phyloP scores from a whole-genome alignment of 2,797 vertebrate species.

The Fratercula arctica region DNA sequence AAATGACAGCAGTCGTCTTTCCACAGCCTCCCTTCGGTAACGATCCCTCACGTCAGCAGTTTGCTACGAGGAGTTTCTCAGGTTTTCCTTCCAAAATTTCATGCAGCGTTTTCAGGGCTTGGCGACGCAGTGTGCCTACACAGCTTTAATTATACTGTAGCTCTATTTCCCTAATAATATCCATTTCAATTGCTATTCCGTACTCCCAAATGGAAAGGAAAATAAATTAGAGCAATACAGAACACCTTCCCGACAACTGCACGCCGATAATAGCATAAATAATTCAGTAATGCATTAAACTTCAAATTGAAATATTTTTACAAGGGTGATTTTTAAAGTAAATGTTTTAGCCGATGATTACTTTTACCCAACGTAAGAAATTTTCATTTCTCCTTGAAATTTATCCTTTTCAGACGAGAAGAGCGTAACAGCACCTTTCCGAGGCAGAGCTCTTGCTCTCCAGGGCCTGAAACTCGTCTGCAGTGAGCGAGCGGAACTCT shows the following conservation, averaged over 20 bases:
- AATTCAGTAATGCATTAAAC: neutral
- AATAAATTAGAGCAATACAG: conserved; percentile 18
- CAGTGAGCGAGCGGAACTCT: neutral
- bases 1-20: neutral
- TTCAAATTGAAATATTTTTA: conserved; percentile 12
- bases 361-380: neutral
- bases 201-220: neutral
- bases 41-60: neutral
- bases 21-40: neutral
- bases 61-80: neutral
- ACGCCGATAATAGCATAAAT: neutral
- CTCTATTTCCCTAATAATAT: neutral
- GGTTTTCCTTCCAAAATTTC: neutral
- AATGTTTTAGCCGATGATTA: neutral
- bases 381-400: neutral
- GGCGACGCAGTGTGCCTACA: neutral
- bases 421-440: neutral
- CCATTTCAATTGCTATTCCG: neutral
- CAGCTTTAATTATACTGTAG: neutral
- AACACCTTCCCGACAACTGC: neutral
- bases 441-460: neutral
- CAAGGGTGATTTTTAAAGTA: neutral
- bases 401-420: neutral
- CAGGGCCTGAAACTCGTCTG: neutral
- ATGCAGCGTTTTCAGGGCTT: neutral